Base-by-base conservation (phyloP, 2,888 invertebrate species). In the Augiades crinisus region DNA sequence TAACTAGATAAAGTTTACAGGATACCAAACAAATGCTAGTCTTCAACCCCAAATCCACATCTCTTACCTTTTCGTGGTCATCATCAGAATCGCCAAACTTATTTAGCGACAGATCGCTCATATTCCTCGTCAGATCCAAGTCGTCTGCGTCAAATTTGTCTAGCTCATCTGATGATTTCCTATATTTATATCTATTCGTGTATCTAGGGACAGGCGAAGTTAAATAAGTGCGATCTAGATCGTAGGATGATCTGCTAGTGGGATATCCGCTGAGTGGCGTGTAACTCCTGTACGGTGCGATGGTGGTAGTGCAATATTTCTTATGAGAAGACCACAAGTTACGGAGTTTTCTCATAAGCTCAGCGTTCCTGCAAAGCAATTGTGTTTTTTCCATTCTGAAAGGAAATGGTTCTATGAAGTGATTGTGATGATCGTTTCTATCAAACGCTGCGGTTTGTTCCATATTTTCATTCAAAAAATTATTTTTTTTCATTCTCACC, bases 241-340 rank as follows among this genome's bases (percentile, higher is more conserved):
- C 85, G 58, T 81, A 86, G 12, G 82, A 84, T 27, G 81, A 78
- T 58, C 78, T 67, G 63, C 88, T 88, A 67, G 81, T 76, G n/a
- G 89, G 86, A 21, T 89, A 89, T 47, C 87, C 85, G 59, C 87
- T 88, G 47, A 84, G 54, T 40, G 87, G 88, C 5, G 87, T 81
- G 65, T 81, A 81, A 57, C 80, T 83, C 67, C 85, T 66, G 55
- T 70, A 75, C 43, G 80, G 81, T 61, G 77, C 72, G 49, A 82
- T 70, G 36, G 76, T 72, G 60, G 81, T 83, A 8, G 86, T 89
- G 83, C 90, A 90, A 72, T 90, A 89, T 64, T 91, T 91, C 75
- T 92, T 92, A 83, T 92, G 91, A 72, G 91, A 91, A 70, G 82
- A 88, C 92, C 92, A 92, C 57, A 93, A 76, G 62, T 85, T 90